Base-by-base conservation (phyloP, 2,113 vertebrate species). In the Origma solitaria region DNA sequence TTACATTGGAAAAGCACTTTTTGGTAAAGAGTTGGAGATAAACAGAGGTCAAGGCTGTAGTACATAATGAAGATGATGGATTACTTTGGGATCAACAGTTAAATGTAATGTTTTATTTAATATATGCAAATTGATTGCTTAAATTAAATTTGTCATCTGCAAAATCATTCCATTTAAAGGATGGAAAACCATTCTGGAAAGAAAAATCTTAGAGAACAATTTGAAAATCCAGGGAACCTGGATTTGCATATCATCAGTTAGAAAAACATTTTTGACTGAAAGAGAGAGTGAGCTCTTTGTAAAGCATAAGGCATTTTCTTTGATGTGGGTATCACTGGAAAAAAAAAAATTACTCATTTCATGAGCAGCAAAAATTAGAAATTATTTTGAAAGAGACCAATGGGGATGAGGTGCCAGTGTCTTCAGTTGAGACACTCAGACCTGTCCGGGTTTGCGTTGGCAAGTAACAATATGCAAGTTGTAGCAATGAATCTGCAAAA, bases 41-140 rank as follows among this genome's bases (percentile, higher is more conserved):
- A 57, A 81, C 13, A 51, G 10, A 62, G 14, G 28, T 30, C 0
- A 0, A 75, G 11, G 15, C 3, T 57, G 13, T 54, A 66, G 56
- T 31, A 53, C 88, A 10, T 15, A 44, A 44, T 28, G 47, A 87
- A 73, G 42, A 37, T 7, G 4, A 62, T 17, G 27, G 27, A 69
- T 84, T 69, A 61, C 18, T 66, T 56, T 4, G 3, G 3, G 27
- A 69, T 81, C 60, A 51, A n/a, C 10, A 37, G 30, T 9, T 64
- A 80, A 57, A 62, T n/a, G 9, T 23, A 21, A 68, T 54, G 4
- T 0, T 58, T 72, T 53, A 60, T 70, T 78, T 73, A 73, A 64
- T 35, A 40, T 35, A n/a, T 7, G 28, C 5, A 88, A 71, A 86
- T 35, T 51, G 4, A 6, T 38, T 12, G 8, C 19, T 79, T 53